These are phyloP conservation scores for Automeris io DNA, from an alignment of 2,888 invertebrate species.

Conservation along the genomic window DNA sequence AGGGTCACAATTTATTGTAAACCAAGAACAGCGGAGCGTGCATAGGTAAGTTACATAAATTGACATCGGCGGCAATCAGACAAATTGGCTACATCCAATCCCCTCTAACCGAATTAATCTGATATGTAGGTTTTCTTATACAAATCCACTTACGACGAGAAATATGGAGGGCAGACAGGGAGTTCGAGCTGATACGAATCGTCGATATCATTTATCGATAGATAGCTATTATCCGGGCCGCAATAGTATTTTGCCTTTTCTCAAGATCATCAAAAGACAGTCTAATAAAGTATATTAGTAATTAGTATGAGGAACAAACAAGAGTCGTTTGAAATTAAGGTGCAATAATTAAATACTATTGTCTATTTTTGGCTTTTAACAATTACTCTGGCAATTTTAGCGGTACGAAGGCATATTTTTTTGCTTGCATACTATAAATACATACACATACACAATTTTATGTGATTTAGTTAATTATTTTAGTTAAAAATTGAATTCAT, in stretches of 20 bases:
- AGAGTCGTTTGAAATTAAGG: too few relatives aligned
- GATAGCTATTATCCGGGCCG: not conserved
- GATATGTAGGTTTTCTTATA: slow-evolving; percentile 71
- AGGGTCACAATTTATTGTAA: slow-evolving; percentile 74
- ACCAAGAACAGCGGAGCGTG: slow-evolving; percentile 49
- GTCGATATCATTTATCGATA: slow-evolving; percentile 1
- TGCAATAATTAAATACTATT: too few relatives aligned
- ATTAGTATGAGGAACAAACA: too few relatives aligned
- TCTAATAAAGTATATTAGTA: too few relatives aligned
- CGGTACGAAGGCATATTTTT: too few relatives aligned
- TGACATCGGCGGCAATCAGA: slow-evolving; percentile 74
- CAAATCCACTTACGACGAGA: slow-evolving; percentile 57
- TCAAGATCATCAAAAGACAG: too few relatives aligned
- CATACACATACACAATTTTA: too few relatives aligned
- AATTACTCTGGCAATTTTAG: too few relatives aligned
- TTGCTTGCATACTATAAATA: too few relatives aligned
- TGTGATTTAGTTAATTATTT: too few relatives aligned
- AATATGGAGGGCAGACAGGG: slow-evolving; percentile 38
- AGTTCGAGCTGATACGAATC: slow-evolving; percentile 9
- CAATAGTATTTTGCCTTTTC: not conserved
- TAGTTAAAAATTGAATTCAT: too few relatives aligned
- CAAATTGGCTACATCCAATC: slow-evolving; percentile 74
- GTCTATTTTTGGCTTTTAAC: too few relatives aligned
- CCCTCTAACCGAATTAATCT: slow-evolving; percentile 73
- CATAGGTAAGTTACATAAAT: slow-evolving; percentile 65